phyloP scores from a whole-genome alignment of 2,797 vertebrate species.

The Oceanodroma leucorhoa region DNA sequence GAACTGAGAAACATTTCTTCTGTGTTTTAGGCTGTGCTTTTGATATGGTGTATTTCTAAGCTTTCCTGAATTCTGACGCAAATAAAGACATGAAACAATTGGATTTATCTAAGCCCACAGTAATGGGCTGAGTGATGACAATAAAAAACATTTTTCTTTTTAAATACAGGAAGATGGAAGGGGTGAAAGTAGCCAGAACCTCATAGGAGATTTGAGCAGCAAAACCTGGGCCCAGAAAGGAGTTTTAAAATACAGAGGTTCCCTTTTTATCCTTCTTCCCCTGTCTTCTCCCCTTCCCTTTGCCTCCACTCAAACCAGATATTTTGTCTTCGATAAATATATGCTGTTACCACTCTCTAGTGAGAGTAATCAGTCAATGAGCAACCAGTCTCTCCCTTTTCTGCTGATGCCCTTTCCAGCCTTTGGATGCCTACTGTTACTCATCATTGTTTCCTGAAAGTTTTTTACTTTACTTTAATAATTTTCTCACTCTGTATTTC shows the following conservation, averaged over 20 bases:
- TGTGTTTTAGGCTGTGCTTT: background rate
- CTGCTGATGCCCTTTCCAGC: background rate
- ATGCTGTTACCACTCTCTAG: background rate
- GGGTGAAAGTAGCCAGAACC: background rate
- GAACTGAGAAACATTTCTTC: background rate
- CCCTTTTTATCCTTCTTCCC: background rate
- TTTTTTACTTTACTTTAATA: background rate
- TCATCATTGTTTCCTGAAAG: background rate
- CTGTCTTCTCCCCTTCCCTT: background rate
- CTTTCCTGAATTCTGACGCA: background rate
- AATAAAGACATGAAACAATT: background rate
- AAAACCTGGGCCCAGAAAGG: background rate
- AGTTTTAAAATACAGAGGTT: background rate
- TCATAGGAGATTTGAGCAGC: background rate
- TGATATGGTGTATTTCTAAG: background rate
- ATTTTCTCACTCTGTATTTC: background rate
- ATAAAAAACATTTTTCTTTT: background rate
- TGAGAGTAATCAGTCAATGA: background rate
- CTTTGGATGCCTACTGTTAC: background rate
- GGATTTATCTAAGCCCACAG: background rate
- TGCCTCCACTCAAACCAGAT: background rate
- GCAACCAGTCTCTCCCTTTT: background rate
- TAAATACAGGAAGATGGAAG: background rate
- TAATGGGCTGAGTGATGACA: background rate
- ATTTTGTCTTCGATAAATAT: background rate